Conservation (phyloP, 2,888 invertebrate genomes). For the Eristalis intricaria region DNA sequence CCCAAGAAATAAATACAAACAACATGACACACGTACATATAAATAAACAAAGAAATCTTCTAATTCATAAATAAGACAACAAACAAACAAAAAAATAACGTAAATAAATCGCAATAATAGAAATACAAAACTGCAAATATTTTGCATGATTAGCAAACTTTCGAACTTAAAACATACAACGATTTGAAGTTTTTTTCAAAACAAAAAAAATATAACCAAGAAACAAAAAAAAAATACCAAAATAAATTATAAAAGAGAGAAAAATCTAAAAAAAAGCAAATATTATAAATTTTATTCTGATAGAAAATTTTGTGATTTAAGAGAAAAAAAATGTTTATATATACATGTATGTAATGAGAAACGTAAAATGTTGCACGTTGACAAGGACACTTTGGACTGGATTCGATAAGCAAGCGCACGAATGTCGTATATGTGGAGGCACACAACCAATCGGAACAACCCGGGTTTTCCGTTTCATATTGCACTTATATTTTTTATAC, state of each 20-base stretch:
- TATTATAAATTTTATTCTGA: slow-evolving; percentile 67
- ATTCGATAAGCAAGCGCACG: background rate
- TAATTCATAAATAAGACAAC: slow-evolving; percentile 8
- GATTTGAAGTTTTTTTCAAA: slow-evolving; percentile 73
- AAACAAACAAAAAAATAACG: slow-evolving; percentile 1
- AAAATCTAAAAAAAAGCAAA: slow-evolving; percentile 26
- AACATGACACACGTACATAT: slow-evolving; percentile 33
- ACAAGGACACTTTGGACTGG: slow-evolving; percentile 40
- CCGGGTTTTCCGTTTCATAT: slow-evolving; percentile 34
- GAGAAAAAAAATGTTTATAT: slow-evolving; percentile 44
- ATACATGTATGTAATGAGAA: slow-evolving; percentile 25
- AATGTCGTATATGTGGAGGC: background rate
- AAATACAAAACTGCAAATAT: slow-evolving; percentile 45
- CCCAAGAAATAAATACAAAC: slow-evolving; percentile 30
- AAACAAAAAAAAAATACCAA: slow-evolving; percentile 11
- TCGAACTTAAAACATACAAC: slow-evolving; percentile 80
- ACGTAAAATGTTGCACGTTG: slow-evolving; percentile 49
- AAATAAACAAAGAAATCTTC: slow-evolving; percentile 45
- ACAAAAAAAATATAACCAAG: slow-evolving; percentile 26
- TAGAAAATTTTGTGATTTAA: slow-evolving; percentile 70
- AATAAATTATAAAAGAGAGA: slow-evolving; percentile 20
- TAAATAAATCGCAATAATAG: slow-evolving; percentile 29
- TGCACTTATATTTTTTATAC: slow-evolving; percentile 65
- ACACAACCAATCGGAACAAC: background rate
- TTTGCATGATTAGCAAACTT: slow-evolving; percentile 70